Conservation (phyloP, 2,113 vertebrate species). For the Hylia prasina region DNA sequence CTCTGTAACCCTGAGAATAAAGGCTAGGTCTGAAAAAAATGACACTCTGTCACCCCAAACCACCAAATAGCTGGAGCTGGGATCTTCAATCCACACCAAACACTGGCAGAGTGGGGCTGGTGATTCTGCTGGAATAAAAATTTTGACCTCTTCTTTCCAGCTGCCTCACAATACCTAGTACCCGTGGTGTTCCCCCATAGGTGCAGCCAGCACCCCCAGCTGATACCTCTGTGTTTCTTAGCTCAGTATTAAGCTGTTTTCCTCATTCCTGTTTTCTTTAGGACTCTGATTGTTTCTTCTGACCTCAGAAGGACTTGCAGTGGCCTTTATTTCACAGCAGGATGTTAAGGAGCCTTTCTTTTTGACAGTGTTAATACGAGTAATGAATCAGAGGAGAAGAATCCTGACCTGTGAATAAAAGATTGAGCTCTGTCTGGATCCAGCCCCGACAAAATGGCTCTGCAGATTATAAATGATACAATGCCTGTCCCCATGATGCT, state of each 20-base stretch:
- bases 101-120: neutral
- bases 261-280: neutral
- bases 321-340: neutral
- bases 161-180: neutral
- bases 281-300: neutral
- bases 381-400: neutral
- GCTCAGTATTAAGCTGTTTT: neutral
- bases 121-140: neutral
- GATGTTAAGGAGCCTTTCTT: neutral
- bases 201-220: neutral
- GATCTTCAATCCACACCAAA: neutral
- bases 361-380: neutral
- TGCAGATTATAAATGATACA: neutral
- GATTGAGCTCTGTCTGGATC: neutral
- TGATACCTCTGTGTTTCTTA: neutral
- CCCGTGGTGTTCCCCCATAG: rapidly evolving
- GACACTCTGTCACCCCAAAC: neutral
- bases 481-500: neutral
- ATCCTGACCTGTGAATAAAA: neutral
- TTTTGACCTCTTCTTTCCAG: neutral
- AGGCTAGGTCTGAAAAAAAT: neutral
- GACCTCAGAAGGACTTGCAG: neutral
- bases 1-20: neutral
- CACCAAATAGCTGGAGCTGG: neutral
- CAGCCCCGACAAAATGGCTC: neutral